phyloP scores from a whole-genome alignment of 2,888 invertebrate species.

The Buathra laborator region DNA sequence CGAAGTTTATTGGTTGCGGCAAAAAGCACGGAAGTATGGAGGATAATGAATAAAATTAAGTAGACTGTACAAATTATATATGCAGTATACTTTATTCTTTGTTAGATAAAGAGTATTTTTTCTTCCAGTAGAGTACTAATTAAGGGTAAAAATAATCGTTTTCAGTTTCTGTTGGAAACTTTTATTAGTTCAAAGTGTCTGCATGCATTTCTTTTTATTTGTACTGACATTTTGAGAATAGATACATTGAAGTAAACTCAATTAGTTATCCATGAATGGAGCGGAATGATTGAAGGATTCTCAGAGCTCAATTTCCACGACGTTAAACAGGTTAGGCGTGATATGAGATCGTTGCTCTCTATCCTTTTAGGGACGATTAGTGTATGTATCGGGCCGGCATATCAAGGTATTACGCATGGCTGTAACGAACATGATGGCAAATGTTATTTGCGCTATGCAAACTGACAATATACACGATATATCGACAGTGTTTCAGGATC shows the following conservation, averaged over 20 bases:
- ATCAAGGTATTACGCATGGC: conserved; percentile 8
- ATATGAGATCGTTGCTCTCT: conserved; percentile 31
- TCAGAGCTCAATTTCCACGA: conserved; percentile 4
- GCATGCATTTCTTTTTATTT: too few species aligned
- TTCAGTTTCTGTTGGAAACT: not conserved
- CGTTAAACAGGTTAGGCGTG: conserved; percentile 19
- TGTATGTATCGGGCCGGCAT: conserved; percentile 4
- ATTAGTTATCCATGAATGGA: not conserved
- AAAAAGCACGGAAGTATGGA: not conserved
- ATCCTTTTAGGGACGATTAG: conserved; percentile 1
- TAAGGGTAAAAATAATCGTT: not conserved
- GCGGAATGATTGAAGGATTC: not conserved
- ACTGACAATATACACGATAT: conserved; percentile 69
- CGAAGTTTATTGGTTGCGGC: not conserved
- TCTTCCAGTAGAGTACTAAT: not conserved
- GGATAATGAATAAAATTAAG: not conserved
- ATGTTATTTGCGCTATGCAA: conserved; percentile 74
- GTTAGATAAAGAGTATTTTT: not conserved
- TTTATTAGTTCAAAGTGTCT: too few species aligned
- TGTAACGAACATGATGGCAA: conserved; percentile 12
- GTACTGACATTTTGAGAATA: too few species aligned
- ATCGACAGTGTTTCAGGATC: conserved; percentile 23
- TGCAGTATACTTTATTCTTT: not conserved
- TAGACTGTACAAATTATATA: not conserved
- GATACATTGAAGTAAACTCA: too few species aligned